Conservation (phyloP, 2,113 vertebrate species). For the Arvicanthis niloticus region DNA sequence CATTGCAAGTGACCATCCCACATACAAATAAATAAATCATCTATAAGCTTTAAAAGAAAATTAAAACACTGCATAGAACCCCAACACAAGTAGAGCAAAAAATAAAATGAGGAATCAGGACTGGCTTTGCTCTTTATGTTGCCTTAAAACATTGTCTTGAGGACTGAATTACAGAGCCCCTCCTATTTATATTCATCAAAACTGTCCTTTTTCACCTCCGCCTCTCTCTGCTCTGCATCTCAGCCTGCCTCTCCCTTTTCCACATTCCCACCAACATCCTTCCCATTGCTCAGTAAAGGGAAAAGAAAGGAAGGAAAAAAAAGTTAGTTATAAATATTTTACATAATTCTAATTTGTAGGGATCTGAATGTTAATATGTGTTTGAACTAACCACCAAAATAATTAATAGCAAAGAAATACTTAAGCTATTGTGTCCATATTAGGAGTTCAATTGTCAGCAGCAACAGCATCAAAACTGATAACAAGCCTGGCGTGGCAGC, state of each 20-base stretch:
- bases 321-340: background rate
- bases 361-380: background rate
- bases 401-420: background rate
- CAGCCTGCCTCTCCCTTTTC: background rate
- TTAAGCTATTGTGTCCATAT: background rate
- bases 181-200: background rate
- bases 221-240: background rate
- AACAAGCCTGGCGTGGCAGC: too few relatives aligned
- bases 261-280: background rate
- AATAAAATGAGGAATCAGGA: background rate
- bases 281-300: background rate
- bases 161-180: background rate
- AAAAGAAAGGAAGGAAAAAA: background rate
- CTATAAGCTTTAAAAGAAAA: background rate
- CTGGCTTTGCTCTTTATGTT: background rate
- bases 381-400: background rate
- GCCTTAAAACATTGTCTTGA: background rate
- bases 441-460: background rate
- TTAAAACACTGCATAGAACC: background rate
- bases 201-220: background rate
- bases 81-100: background rate
- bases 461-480: background rate
- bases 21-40: background rate
- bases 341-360: background rate
- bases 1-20: background rate